Evolutionary conservation across 2,888 invertebrate species (phyloP), one percentile per base, ranked within the genome.

Genomic region (Epirrhoe alternata): DNA sequence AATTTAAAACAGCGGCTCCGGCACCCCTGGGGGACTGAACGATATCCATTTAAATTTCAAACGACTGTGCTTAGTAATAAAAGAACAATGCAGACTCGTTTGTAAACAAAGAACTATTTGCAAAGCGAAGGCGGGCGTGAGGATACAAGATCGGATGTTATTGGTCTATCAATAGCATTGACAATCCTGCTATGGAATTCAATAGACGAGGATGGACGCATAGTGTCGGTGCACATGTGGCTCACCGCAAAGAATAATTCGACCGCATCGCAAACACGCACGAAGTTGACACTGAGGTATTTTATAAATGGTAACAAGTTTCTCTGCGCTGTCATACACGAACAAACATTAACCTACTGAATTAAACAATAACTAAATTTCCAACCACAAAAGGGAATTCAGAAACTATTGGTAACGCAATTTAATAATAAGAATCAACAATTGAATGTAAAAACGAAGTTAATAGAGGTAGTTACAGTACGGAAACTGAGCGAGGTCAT

Each of bases 141-240:
- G 80, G 77, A 81, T 84, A 76, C 74, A 76, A 74, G 74, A 73
- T 66, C 78, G 82, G 79, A 85, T 85, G 82, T 85, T 85, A 80
- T 81, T 79, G 50, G 72, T 85, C 84, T 88, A 88, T 85, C 82
- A 85, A 88, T 88, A 88, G 82, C 82, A 72, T 80, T 85, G 83
- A 81, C 85, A 83, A 74, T 75, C 69, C 79, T 71, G 76, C 75
- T 77, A 79, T 78, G 81, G 80, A 82, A 87, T 82, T 82, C 74
- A 79, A 85, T 84, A 74, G 80, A 81, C 74, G 72, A 76, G 77
- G 69, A 54, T 42, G 54, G 77, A 76, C 80, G 78, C 79, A 78
- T 76, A 73, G 66, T 69, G 73, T 74, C 76, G 76, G 79, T 78
- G 77, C 68, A 70, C 86, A 86, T 83, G 86, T 86, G 86, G 82